phyloP scores from a whole-genome alignment of 1,140 invertebrate species.

The Harpegnathos saltator region DNA sequence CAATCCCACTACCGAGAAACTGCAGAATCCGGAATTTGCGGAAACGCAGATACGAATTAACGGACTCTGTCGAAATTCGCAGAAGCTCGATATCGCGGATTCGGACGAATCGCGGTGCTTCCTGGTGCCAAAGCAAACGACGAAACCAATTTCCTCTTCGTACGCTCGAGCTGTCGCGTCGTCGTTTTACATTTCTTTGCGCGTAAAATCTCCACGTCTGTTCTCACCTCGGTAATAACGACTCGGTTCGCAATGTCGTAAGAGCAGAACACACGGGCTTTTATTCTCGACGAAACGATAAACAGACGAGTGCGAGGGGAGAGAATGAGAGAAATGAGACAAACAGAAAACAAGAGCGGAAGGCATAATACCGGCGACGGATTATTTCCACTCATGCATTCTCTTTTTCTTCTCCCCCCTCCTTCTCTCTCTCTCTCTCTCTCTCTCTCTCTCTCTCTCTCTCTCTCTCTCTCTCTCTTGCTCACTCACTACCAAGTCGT shows the following conservation, averaged over 20 bases:
- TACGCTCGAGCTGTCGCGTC: neutral
- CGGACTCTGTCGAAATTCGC: neutral
- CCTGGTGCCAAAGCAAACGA: neutral
- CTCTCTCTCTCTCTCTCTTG: no score
- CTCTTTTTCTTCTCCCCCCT: no score
- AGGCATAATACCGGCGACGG: constrained; percentile 4
- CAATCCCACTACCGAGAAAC: neutral
- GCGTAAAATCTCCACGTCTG: neutral
- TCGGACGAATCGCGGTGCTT: neutral
- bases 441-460: no score
- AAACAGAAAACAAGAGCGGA: neutral
- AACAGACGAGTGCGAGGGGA: neutral
- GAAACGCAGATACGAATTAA: neutral
- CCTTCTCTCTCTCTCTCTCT: no score
- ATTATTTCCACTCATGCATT: constrained; percentile 31
- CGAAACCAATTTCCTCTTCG: neutral
- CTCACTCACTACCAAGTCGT: neutral
- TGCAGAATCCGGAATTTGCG: neutral
- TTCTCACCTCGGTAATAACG: neutral
- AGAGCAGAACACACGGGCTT: neutral
- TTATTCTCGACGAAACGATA: neutral
- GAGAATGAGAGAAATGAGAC: neutral
- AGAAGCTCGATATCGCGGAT: neutral
- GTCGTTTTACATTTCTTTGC: neutral
- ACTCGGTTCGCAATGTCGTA: neutral